Conservation (phyloP, 2,113 vertebrate species). For the Mellivora capensis region DNA sequence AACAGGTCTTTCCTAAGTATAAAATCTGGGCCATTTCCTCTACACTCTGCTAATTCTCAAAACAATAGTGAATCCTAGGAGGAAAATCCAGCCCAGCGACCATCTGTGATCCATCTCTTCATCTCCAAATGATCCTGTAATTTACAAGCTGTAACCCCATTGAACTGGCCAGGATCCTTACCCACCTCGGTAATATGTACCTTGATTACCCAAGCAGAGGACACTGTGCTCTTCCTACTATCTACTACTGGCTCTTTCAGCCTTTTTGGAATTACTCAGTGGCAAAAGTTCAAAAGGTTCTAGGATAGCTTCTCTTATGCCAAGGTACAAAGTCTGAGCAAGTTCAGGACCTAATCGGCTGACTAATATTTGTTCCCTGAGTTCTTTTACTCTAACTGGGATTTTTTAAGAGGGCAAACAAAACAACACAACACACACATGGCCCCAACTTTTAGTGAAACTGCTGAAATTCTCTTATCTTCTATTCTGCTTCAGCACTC, state of each 20-base stretch:
- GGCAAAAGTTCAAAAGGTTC: constrained; percentile 61
- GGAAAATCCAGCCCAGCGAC: neutral
- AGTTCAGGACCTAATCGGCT: constrained; percentile 38
- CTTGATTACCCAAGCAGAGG: neutral
- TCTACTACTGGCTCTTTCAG: constrained; percentile 8
- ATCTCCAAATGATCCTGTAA: neutral
- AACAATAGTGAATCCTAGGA: neutral
- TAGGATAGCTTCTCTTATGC: constrained; percentile 2
- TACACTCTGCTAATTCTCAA: constrained; percentile 17
- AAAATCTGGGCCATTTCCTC: constrained; percentile 56
- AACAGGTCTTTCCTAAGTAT: constrained; percentile 5
- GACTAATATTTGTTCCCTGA: constrained; percentile 29
- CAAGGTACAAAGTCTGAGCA: constrained; percentile 68
- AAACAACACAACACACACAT: neutral
- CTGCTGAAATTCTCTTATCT: neutral
- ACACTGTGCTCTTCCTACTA: neutral
- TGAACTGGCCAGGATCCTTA: neutral
- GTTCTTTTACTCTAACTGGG: neutral
- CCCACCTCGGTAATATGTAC: neutral
- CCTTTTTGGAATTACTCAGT: constrained; percentile 46
- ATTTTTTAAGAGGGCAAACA: constrained; percentile 3
- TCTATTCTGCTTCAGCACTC: neutral
- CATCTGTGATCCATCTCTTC: neutral
- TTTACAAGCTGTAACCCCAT: neutral
- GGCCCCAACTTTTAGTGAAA: neutral